Evolutionary conservation across 2,797 vertebrate genomes (phyloP).

Genomic region (Morus bassanus): DNA sequence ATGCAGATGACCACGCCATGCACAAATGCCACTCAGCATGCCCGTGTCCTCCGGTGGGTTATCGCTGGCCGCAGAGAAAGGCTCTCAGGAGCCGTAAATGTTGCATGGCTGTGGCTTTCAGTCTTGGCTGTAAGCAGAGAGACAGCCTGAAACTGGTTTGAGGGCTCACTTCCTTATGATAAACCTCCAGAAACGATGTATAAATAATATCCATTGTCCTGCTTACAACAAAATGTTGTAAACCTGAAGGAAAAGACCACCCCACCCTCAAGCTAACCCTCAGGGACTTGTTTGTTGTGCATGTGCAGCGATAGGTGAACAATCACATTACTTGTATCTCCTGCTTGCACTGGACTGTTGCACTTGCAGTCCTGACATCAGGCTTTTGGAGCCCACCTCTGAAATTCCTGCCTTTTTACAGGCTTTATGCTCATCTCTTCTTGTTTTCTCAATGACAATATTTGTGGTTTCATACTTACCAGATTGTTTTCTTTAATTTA

Average conservation of each 20-base stretch:
- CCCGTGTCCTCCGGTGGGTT: background rate
- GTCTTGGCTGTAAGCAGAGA: background rate
- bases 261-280: background rate
- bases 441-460: background rate
- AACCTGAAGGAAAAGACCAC: background rate
- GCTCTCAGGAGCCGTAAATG: background rate
- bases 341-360: background rate
- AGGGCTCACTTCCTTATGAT: background rate
- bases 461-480: background rate
- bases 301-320: background rate
- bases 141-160: background rate
- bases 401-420: background rate
- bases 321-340: background rate
- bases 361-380: background rate
- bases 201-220: conserved; percentile 5
- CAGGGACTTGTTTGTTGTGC: background rate
- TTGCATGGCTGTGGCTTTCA: background rate
- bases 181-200: background rate
- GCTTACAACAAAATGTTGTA: background rate
- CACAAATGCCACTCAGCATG: fast-evolving
- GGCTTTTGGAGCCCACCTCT: background rate
- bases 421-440: background rate
- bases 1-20: fast-evolving
- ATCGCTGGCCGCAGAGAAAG: background rate
- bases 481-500: conserved; percentile 12